phyloP scores from a whole-genome alignment of 2,113 vertebrate genomes.

The Chloroceryle aenea region DNA sequence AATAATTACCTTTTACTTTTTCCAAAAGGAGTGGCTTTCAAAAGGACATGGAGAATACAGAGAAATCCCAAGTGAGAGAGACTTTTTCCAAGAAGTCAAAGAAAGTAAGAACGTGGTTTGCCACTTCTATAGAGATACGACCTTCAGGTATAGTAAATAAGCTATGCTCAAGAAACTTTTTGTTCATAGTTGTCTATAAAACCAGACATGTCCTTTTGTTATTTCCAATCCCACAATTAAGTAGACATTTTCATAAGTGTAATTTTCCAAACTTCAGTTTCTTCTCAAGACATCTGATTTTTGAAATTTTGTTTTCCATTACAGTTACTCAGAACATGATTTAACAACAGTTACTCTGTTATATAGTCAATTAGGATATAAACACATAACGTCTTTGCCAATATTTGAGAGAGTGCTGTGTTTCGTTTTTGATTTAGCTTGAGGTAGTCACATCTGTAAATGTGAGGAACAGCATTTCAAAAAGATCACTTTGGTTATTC shows the following conservation, averaged over 20 bases:
- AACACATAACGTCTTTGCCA: not conserved
- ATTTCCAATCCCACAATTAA: not conserved
- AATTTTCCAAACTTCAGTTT: not conserved
- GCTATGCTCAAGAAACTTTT: not conserved
- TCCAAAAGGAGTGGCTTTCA: constrained; percentile 91
- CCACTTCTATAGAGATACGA: constrained; percentile 95
- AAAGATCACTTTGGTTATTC: not conserved
- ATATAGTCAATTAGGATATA: not conserved
- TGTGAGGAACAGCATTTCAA: not conserved
- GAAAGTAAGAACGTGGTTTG: constrained; percentile 96
- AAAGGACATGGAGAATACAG: constrained; percentile 96
- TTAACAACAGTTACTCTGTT: not conserved
- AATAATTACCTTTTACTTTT: constrained; percentile 38
- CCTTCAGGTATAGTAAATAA: constrained; percentile 85
- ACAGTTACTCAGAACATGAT: not conserved
- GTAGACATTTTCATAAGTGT: not conserved
- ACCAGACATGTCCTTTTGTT: not conserved
- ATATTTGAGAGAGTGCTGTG: not conserved
- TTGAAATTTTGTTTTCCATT: not conserved
- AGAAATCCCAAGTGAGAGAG: constrained; percentile 94
- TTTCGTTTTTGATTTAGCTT: not conserved
- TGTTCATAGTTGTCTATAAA: not conserved
- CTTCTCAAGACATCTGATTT: not conserved
- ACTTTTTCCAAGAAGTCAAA: constrained; percentile 96
- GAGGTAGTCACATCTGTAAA: not conserved